These are phyloP conservation scores for Sebastes wilsoni DNA, from an alignment of 2,797 vertebrate species.

Conservation along the genomic window DNA sequence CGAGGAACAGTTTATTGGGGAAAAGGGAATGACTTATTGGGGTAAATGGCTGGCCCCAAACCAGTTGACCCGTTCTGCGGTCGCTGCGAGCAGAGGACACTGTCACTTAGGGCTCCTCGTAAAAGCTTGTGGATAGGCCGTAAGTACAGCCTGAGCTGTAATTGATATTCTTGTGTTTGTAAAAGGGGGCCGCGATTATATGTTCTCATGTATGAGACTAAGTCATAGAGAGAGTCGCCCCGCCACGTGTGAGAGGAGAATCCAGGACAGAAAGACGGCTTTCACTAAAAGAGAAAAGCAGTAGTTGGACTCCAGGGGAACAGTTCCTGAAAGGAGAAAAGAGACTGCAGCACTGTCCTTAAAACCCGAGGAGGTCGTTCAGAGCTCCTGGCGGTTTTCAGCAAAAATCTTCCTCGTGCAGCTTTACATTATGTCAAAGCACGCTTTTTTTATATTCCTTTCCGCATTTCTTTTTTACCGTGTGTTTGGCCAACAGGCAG, in stretches of 20 bases:
- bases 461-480: neutral
- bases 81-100: conserved; percentile 48
- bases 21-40: conserved; percentile 48
- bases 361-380: conserved; percentile 7
- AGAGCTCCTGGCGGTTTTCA: conserved; percentile 26
- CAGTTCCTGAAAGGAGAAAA: conserved; percentile 23
- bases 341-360: conserved; percentile 21
- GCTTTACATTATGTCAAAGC: conserved; percentile 26
- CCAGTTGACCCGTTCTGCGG: conserved; percentile 56
- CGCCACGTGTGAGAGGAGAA: conserved; percentile 45
- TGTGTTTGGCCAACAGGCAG: conserved; percentile 32
- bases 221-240: conserved; percentile 11
- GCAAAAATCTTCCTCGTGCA: neutral
- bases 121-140: conserved; percentile 59
- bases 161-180: conserved; percentile 75
- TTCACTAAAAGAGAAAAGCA: conserved; percentile 35
- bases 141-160: conserved; percentile 70
- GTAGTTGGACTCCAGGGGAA: conserved; percentile 14
- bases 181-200: conserved; percentile 57
- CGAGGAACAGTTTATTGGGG: conserved; percentile 56
- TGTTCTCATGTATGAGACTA: conserved; percentile 24
- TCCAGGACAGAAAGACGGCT: conserved; percentile 43
- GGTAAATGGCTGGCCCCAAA: conserved; percentile 41
- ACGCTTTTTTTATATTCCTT: conserved; percentile 13
- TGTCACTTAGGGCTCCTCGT: conserved; percentile 67